Evolutionary conservation across 92 coral and sea anemone species (phyloP).

Genomic region (Bergia sp.): DNA sequence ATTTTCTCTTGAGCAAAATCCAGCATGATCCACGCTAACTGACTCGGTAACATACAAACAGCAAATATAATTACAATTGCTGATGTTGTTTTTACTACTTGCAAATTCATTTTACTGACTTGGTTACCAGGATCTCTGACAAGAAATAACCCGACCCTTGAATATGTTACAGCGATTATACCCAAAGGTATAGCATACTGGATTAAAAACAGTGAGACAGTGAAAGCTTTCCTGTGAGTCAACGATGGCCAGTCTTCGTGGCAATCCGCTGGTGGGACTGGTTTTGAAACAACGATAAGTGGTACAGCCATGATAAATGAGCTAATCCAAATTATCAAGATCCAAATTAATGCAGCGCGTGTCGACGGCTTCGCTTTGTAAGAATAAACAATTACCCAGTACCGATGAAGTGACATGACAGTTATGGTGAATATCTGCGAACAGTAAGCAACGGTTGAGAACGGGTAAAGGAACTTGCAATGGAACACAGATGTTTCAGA

Average conservation of each 20-base stretch:
- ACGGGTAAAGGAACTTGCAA: constrained; percentile 42
- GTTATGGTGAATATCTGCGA: constrained; percentile 38
- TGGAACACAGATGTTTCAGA: constrained; percentile 7
- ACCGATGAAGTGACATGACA: constrained; percentile 44
- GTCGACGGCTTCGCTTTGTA: constrained; percentile 22
- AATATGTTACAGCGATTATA: constrained; percentile 30
- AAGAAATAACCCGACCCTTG: constrained; percentile 20
- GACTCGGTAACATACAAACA: constrained; percentile 34
- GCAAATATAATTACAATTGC: constrained; percentile 30
- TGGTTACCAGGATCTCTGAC: constrained; percentile 27
- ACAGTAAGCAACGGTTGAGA: constrained; percentile 21
- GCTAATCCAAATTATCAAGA: constrained; percentile 16
- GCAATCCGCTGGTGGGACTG: constrained; percentile 9
- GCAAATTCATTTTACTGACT: constrained; percentile 39
- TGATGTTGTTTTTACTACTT: constrained; percentile 33
- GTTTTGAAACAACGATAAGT: constrained; percentile 19
- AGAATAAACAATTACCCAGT: constrained; percentile 31
- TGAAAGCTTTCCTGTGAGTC: constrained; percentile 23
- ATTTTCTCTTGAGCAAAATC: constrained; percentile 22
- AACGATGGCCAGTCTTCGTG: constrained; percentile 23
- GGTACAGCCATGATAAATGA: constrained; percentile 31
- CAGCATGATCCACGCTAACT: constrained; percentile 32
- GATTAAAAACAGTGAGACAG: constrained; percentile 17
- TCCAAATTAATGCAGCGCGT: constrained; percentile 18
- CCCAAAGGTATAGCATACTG: constrained; percentile 36